Evolutionary conservation across 2,888 invertebrate species (phyloP).

Genomic region (Leptopilina drosophilae): DNA sequence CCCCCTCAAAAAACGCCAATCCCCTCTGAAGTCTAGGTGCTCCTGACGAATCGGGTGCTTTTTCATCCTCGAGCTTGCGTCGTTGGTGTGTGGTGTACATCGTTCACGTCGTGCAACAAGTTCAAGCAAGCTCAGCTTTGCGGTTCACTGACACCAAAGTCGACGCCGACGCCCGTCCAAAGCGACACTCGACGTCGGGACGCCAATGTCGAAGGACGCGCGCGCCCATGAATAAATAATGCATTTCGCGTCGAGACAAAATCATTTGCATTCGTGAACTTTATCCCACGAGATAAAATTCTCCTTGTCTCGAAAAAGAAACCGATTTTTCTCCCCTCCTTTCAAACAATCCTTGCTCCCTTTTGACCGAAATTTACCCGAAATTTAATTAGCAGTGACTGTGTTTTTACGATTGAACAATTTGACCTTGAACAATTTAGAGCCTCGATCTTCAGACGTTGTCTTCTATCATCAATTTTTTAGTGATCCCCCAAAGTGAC

Average conservation of each 20-base stretch:
- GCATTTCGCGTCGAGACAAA: constrained; percentile 53
- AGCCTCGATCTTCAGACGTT: neutral
- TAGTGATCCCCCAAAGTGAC: too few species aligned
- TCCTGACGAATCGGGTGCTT: constrained; percentile 59
- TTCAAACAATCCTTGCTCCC: too few species aligned
- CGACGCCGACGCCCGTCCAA: constrained; percentile 63
- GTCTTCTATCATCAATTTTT: too few species aligned
- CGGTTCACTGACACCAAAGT: constrained; percentile 73
- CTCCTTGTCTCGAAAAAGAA: too few species aligned
- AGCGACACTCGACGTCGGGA: constrained; percentile 74
- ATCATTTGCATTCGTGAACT: constrained; percentile 53
- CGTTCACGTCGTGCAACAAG: constrained; percentile 64
- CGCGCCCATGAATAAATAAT: constrained; percentile 66
- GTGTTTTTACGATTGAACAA: neutral
- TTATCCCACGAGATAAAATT: constrained; percentile 46
- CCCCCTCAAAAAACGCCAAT: constrained; percentile 51
- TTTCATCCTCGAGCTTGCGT: constrained; percentile 54
- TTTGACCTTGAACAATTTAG: constrained; percentile 1
- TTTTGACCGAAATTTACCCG: too few species aligned
- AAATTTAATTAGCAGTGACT: neutral
- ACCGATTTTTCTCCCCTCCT: constrained; percentile 16
- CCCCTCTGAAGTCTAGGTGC: constrained; percentile 49
- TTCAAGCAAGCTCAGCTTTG: constrained; percentile 58
- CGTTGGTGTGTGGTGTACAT: constrained; percentile 52
- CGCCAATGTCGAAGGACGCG: constrained; percentile 75